Base-by-base conservation (phyloP, 2,888 invertebrate species). In the Drosophila yooni region DNA sequence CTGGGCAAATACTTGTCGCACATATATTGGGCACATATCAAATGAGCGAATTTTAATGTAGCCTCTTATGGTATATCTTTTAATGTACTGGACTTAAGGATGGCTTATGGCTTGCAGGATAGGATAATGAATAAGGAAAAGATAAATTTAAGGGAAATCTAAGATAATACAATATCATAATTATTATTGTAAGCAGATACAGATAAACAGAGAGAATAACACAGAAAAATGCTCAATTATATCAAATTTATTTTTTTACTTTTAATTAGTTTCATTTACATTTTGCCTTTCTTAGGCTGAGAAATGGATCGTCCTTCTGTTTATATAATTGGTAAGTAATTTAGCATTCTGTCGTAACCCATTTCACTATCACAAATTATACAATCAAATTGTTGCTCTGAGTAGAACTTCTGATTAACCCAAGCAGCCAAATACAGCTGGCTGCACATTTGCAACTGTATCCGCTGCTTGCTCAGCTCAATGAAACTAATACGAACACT, bases 401-500 rank as follows among this genome's bases (percentile, higher is more conserved):
- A 25, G 25, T 15, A 15, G 25, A 25, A 18, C 27, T 29, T 11
- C 18, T 38, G 27, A 56, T 56, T 56, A 57, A 43, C 43, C 33
- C 18, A 29, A n/a, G 7, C 31, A 29, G 13, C 18, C 25, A 38
- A 29, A 29, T 57, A 10, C 21, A 57, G 43, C 57, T 57, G 29
- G 31, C 11, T 65, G 33, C 46, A 40, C 56, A 57, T 33, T 61
- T 38, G 31, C 43, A 34, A 62, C 46, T 29, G 38, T 27, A 36
- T 27, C n/a, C 38, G 34, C 33, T 34, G 43, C n/a, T 38, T 54
- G 81, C 67, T 38, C 29, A 58, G 70, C 61, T 67, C 71, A 74
- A 83, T 85, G 88, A 82, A 85, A 78, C 74, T 82, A 84, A 83
- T 84, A 84, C 77, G 85, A 79, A 59, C 83, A 89, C 83, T 89